These are phyloP conservation scores for Eumerus sabulonum DNA, from an alignment of 2,888 invertebrate species.

Conservation along the genomic window DNA sequence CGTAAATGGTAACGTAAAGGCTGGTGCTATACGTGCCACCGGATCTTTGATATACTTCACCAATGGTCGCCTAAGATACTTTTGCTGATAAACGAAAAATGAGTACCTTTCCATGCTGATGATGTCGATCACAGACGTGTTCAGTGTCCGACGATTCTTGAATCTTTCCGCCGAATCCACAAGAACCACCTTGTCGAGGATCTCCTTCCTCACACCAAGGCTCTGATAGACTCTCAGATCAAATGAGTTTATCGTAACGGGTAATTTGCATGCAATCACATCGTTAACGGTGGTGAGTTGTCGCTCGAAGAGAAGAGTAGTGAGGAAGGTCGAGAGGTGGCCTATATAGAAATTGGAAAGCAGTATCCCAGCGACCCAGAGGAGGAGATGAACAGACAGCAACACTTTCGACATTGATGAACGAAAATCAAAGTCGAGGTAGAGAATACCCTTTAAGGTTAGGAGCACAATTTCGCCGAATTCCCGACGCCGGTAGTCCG, in stretches of 20 bases:
- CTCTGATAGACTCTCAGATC: slow-evolving; percentile 24
- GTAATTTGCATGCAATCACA: slow-evolving; percentile 49
- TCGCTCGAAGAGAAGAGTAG: slow-evolving; percentile 67
- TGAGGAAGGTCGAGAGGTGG: slow-evolving; percentile 74
- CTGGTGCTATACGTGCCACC: not conserved
- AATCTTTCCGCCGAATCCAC: slow-evolving; percentile 5
- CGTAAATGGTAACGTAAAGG: not conserved
- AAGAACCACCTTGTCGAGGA: slow-evolving; percentile 38
- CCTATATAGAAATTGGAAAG: slow-evolving; percentile 73
- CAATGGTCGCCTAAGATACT: slow-evolving; percentile 60
- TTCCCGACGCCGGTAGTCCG: not conserved
- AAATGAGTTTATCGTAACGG: slow-evolving; percentile 28
- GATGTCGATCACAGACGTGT: slow-evolving; percentile 53
- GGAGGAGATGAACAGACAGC: slow-evolving; percentile 34
- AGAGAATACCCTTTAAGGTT: slow-evolving; percentile 24
- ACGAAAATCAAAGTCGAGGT: slow-evolving; percentile 13
- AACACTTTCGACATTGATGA: slow-evolving; percentile 12
- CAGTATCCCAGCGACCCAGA: slow-evolving; percentile 72
- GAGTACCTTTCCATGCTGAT: slow-evolving; percentile 54
- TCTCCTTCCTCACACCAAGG: not conserved
- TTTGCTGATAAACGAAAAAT: slow-evolving; percentile 70
- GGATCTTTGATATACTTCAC: slow-evolving; percentile 15
- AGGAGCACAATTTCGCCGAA: slow-evolving; percentile 36
- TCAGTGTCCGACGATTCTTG: slow-evolving; percentile 44
- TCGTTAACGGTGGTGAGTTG: slow-evolving; percentile 69